phyloP scores from a whole-genome alignment of 2,113 vertebrate genomes.

The Thryonomys swinderianus region DNA sequence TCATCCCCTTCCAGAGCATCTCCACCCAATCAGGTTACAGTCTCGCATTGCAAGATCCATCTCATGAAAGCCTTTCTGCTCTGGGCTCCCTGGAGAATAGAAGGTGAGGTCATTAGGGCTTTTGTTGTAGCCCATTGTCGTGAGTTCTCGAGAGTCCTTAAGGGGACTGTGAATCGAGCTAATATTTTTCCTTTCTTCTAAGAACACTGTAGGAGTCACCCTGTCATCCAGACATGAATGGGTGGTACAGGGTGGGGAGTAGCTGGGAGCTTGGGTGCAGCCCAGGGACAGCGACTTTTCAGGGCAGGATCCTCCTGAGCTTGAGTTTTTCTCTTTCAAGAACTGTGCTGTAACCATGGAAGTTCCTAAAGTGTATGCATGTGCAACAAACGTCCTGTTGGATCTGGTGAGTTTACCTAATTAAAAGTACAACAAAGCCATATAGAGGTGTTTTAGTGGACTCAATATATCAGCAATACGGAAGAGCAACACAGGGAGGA shows the following conservation, averaged over 20 bases:
- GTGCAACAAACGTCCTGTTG: neutral
- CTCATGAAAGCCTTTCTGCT: neutral
- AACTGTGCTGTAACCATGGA: neutral
- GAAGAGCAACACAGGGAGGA: neutral
- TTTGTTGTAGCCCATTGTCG: neutral
- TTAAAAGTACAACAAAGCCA: neutral
- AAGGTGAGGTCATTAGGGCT: no score
- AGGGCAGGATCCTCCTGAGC: neutral
- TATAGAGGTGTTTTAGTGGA: neutral
- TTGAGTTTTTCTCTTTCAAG: neutral
- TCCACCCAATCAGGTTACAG: no score
- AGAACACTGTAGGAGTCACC: neutral
- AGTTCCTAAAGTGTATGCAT: neutral
- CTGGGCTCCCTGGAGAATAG: neutral
- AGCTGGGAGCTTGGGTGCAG: neutral
- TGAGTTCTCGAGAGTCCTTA: neutral
- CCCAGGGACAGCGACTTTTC: neutral
- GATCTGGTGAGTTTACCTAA: neutral
- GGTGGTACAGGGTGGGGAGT: neutral
- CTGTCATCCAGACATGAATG: neutral
- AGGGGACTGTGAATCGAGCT: neutral
- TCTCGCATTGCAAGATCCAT: neutral
- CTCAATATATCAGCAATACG: neutral
- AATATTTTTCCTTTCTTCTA: rapidly evolving
- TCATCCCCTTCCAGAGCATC: no score